Evolutionary conservation across 2,888 invertebrate genomes (phyloP).

Genomic region (Copidosoma aretas): DNA sequence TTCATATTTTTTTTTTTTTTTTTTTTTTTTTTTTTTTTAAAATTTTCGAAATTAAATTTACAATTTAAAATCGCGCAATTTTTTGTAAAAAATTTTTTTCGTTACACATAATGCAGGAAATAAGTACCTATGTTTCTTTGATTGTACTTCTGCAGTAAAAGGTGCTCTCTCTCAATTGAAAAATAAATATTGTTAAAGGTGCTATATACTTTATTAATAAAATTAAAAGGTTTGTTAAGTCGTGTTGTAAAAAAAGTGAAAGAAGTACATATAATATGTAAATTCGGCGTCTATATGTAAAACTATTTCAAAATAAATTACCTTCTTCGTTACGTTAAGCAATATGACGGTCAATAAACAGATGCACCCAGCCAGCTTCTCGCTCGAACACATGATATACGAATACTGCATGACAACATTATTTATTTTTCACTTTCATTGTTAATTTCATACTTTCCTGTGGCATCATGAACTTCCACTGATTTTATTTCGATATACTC

Average conservation of each 20-base stretch:
- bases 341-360: constrained; percentile 19
- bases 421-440: background rate
- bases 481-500: too few relatives aligned
- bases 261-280: too few relatives aligned
- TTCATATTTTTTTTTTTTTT: too few relatives aligned
- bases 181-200: too few relatives aligned
- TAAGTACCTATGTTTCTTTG: constrained; percentile 18
- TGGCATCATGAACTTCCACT: too few relatives aligned
- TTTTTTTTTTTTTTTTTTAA: too few relatives aligned
- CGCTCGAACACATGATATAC: constrained; percentile 20
- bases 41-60: constrained; percentile 14
- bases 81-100: constrained; percentile 22
- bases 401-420: constrained; percentile 19
- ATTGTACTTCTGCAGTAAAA: constrained; percentile 22
- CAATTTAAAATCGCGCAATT: constrained; percentile 4
- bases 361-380: constrained; percentile 23
- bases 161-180: background rate
- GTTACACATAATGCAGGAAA: constrained; percentile 5
- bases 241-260: too few relatives aligned
- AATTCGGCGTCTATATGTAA: too few relatives aligned
- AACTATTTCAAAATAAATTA: background rate
- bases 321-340: background rate
- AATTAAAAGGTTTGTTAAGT: too few relatives aligned
- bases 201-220: too few relatives aligned
- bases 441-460: too few relatives aligned